Conservation (phyloP, 2,888 invertebrate species). For the Formica aserva region DNA sequence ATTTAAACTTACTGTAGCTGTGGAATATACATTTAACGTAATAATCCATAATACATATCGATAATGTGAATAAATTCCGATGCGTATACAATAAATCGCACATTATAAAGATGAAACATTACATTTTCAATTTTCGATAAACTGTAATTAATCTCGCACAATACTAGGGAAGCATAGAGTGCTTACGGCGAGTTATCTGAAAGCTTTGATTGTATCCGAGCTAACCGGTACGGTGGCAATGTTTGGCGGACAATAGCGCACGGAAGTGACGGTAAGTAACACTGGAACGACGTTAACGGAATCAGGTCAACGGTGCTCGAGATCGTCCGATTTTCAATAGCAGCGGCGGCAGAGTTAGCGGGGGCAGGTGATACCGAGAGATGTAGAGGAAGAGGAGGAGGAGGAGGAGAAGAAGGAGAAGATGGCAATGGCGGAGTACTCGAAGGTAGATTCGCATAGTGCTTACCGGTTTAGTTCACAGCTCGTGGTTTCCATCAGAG, state of each 20-base stretch:
- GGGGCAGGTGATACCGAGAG: conserved; percentile 22
- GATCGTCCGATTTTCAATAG: conserved; percentile 53
- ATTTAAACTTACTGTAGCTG: conserved; percentile 13
- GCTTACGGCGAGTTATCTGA: neutral
- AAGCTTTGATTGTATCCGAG: conserved; percentile 27
- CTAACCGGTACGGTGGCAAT: conserved; percentile 41
- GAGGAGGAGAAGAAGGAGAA: neutral
- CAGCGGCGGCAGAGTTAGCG: conserved; percentile 37
- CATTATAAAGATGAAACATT: neutral
- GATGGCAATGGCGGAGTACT: conserved; percentile 6
- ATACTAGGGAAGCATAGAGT: neutral
- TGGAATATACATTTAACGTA: neutral
- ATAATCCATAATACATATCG: neutral
- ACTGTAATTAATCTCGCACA: conserved; percentile 18
- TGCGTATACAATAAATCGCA: neutral
- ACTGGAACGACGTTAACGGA: conserved; percentile 56
- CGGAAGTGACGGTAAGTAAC: conserved; percentile 57
- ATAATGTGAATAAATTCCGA: neutral
- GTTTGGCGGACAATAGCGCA: conserved; percentile 55
- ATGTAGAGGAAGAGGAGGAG: neutral
- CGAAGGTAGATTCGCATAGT: conserved; percentile 48
- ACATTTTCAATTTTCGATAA: neutral
- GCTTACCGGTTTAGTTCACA: conserved; percentile 65
- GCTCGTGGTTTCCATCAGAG: conserved; percentile 58
- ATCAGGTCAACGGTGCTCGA: conserved; percentile 67